phyloP scores from a whole-genome alignment of 2,113 vertebrate species.

The Protomyctophum bolini region DNA sequence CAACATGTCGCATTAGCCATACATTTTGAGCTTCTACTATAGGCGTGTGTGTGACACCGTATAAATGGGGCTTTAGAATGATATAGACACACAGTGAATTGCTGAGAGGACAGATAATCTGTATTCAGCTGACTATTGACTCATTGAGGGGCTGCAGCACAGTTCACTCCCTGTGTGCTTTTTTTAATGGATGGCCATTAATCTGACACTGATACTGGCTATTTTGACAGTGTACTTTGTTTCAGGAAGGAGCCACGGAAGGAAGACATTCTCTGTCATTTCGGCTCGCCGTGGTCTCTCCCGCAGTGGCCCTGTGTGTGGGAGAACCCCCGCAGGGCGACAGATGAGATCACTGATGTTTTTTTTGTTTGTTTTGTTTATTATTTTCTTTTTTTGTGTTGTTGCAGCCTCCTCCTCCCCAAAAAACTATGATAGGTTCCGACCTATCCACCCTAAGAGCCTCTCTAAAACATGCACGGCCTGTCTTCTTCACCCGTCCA shows the following conservation, averaged over 20 bases:
- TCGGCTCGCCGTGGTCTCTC: slow-evolving; percentile 30
- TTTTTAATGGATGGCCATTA: slow-evolving; percentile 46
- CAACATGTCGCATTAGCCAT: too few species aligned
- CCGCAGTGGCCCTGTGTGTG: slow-evolving; percentile 18
- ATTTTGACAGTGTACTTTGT: slow-evolving; percentile 44
- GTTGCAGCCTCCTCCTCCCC: slow-evolving; percentile 7
- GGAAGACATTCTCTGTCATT: slow-evolving; percentile 42
- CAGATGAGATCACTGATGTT: slow-evolving; percentile 63
- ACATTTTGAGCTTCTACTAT: too few species aligned
- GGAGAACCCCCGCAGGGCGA: slow-evolving; percentile 48
- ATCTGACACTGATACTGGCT: slow-evolving; percentile 43
- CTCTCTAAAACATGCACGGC: background rate
- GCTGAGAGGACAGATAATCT: too few species aligned
- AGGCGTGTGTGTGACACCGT: too few species aligned
- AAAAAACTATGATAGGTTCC: slow-evolving; percentile 28
- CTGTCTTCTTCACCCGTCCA: slow-evolving; percentile 21
- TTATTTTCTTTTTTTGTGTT: background rate
- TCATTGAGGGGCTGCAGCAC: background rate
- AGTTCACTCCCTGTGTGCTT: slow-evolving; percentile 38
- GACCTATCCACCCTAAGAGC: slow-evolving; percentile 20
- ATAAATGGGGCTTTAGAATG: too few species aligned
- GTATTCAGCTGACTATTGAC: too few species aligned
- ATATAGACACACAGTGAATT: too few species aligned
- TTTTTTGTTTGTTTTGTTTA: background rate
- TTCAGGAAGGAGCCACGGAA: slow-evolving; percentile 24